A percentile compares a stretch with the other conserved stretches of the same genome.
phyloP scores from a whole-genome alignment of 2,113 vertebrate species.

The Globicephala melas region DNA sequence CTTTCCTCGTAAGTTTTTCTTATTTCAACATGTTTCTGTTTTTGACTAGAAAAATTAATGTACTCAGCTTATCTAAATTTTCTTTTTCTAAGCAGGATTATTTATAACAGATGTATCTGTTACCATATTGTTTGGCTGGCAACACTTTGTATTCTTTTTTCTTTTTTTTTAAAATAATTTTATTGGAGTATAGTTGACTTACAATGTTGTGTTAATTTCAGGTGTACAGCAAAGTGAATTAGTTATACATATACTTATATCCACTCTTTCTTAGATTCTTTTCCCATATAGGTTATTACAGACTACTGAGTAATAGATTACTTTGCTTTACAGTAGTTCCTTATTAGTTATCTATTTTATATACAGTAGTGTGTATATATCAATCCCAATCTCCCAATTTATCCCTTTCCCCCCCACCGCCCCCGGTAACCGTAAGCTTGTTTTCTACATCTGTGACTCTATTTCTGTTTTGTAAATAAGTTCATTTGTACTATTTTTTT shows the following conservation, averaged over 20 bases:
- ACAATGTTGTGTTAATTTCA: background rate
- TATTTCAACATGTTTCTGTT: background rate
- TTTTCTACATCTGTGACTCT: background rate
- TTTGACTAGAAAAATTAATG: background rate
- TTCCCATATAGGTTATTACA: background rate
- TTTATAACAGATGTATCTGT: background rate
- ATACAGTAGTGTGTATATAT: background rate
- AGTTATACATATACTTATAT: background rate
- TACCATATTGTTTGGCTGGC: background rate
- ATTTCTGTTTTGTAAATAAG: background rate
- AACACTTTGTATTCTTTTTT: background rate
- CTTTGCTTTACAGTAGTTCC: background rate
- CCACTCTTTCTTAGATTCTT: background rate
- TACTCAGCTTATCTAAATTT: background rate
- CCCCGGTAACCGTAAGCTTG: background rate
- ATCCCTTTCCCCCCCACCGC: background rate
- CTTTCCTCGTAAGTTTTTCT: background rate
- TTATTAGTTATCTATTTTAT: background rate
- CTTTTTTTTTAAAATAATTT: background rate
- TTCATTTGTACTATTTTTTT: background rate
- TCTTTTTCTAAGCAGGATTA: conserved; percentile 8
- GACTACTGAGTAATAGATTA: background rate
- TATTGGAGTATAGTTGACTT: background rate
- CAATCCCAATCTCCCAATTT: background rate
- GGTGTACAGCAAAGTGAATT: background rate